Base-by-base conservation (phyloP, 2,888 invertebrate genomes). In the Drosophila ezoana region DNA sequence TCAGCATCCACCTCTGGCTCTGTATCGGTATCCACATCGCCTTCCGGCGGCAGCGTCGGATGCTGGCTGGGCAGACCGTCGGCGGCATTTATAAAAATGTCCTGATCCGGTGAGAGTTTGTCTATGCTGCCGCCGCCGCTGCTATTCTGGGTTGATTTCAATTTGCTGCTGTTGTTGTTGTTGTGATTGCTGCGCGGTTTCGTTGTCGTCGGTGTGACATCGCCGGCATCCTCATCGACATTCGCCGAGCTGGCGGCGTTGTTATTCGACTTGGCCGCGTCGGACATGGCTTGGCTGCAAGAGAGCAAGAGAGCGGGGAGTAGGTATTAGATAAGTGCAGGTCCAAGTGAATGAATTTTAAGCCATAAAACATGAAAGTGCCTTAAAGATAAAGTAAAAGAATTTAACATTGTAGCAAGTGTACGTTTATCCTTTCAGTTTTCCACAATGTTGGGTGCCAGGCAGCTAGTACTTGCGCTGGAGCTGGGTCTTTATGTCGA, bases 11-110 rank as follows among this genome's bases (percentile, higher is more conserved):
- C 93, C 75, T 95, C 94, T 72, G 95, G 94, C 69, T 95, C 95
- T 75, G 96, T 95, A 86, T 95, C 95, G 59, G 94, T 93, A 82
- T 95, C 95, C 79, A 95, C 92, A 87, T 95, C 95, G 72, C 95
- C 92, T 88, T 95, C 94, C 59, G 94, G 94, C 61, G 94, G 94
- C 81, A 96, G 94, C 91, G 96, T 96, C 1, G 97, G 97, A 92
- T 97, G 97, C 79, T 96, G 94, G 90, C 96, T 97, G 62, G 97
- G 96, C 92, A 97, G 94, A 44, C 97, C 97, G 93, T 97, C 97
- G 81, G 96, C 95, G 89, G 95, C 95, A 91, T 97, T 97, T 82
- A 97, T 97, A 89, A 95, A 97, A 87, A 97, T 96, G 91, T 96
- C 95, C 89, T 95, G 96, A 92, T 94, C 94, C 89, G 92, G 91